Conservation (phyloP, 2,888 invertebrate species). For the Conus canariensis region DNA sequence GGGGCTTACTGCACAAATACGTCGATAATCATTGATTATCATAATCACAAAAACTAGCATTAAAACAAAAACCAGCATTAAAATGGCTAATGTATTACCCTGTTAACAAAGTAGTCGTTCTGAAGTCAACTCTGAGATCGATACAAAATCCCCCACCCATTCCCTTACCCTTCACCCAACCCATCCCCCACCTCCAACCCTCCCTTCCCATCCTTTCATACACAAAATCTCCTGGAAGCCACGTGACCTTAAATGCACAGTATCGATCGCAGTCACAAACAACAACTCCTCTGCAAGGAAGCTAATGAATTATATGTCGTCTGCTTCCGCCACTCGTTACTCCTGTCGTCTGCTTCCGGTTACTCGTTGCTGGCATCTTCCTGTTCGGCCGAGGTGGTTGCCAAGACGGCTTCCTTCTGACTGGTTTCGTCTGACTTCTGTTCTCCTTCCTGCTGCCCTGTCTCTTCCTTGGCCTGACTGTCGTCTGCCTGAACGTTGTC, state of each 20-base stretch:
- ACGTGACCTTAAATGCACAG: neutral
- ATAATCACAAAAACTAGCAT: too few species aligned
- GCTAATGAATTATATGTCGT: neutral
- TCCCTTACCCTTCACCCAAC: too few species aligned
- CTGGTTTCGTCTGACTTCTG: neutral
- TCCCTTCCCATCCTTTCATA: neutral
- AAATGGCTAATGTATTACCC: neutral
- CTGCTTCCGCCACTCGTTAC: neutral
- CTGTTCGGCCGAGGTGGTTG: neutral
- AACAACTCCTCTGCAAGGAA: neutral
- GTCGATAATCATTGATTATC: too few species aligned
- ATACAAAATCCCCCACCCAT: neutral
- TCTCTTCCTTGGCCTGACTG: conserved; percentile 4
- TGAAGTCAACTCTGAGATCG: neutral
- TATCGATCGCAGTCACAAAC: neutral
- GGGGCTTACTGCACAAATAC: too few species aligned
- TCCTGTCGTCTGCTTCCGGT: conserved; percentile 7
- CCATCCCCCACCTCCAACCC: neutral
- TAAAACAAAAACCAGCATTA: too few species aligned
- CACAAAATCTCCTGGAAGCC: neutral
- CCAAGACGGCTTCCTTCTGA: neutral
- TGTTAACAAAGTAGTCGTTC: neutral
- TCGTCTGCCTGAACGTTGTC: neutral
- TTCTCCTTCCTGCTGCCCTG: neutral
- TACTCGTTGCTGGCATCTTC: neutral